Conservation (phyloP, 64 coral and sea anemone species). For the Exaiptasia diaphana region DNA sequence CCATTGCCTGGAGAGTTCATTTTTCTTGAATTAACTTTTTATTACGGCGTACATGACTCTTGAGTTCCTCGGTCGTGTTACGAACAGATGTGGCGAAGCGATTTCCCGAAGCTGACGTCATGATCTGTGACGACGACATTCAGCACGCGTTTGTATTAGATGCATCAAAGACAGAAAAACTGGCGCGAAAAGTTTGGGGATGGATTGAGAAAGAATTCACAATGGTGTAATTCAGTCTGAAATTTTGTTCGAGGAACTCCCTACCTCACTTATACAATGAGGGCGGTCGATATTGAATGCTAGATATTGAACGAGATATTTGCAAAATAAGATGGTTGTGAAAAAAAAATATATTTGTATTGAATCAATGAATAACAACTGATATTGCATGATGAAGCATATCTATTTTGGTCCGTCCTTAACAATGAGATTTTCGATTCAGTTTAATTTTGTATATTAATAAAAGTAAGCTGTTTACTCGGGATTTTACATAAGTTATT, state of each 20-base stretch:
- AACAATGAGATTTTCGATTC: too few relatives aligned
- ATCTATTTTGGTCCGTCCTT: too few relatives aligned
- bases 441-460: too few relatives aligned
- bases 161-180: conserved; percentile 68
- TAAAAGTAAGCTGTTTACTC: too few relatives aligned
- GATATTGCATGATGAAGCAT: neutral
- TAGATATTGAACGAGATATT: too few relatives aligned
- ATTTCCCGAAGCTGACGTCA: conserved; percentile 72
- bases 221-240: conserved; percentile 7
- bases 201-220: conserved; percentile 63
- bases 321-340: too few relatives aligned
- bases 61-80: conserved; percentile 76
- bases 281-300: too few relatives aligned
- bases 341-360: neutral
- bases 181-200: conserved; percentile 80
- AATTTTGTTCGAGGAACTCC: too few relatives aligned
- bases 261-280: too few relatives aligned
- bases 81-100: conserved; percentile 72
- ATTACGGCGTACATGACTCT: conserved; percentile 74
- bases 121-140: conserved; percentile 71
- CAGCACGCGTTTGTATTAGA: conserved; percentile 82
- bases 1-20: too few relatives aligned
- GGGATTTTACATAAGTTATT: too few relatives aligned
- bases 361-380: neutral
- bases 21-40: conserved; percentile 90